Evolutionary conservation across 2,797 vertebrate genomes (phyloP), one percentile per base, ranked within the genome.

Genomic region (Eupleurogrammus muticus): DNA sequence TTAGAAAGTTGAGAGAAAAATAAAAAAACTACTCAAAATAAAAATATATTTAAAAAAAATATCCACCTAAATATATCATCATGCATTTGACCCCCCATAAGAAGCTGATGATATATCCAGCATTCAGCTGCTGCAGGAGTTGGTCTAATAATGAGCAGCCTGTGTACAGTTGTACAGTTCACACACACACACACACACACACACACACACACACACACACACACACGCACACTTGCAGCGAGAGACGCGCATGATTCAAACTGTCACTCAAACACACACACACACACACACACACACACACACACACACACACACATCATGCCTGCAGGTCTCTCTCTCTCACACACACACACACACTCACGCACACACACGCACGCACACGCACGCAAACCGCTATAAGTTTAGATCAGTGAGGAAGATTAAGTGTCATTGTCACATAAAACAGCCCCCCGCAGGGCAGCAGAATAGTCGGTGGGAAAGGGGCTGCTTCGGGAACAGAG

Each of bases 341-440:
- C 40, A 44, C 54, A 16, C 61, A 14, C 47, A 24, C 58, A 21
- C 67, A 5, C 49, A 14, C 50, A 17, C 58, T 24, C 69, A 36
- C 64, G 54, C 70, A 35, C 75, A 54, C 54, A n/a, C 70, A 48
- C 74, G 47, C 68, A 35, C 56, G 40, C 66, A 24, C 48, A 59
- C 62, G 42, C 70, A 36, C 58, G 28, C 57, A 57, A 28, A 62
- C 17, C 84, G 49, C 82, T 80, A 28, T 28, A 80, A 85, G 77
- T 89, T 89, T 94, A 87, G 90, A 92, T 94, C 86, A 89, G 63
- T 90, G 95, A 93, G 90, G 93, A 91, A 95, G 92, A 95, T 94
- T 94, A 93, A 88, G 95, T 95, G 94, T 94, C 94, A 96, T 97
- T 97, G 95, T 90, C 95, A 94, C 95, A 96, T 95, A 94, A 96